A percentile compares a stretch with the other conserved stretches of the same genome.
Conservation (phyloP, 2,888 invertebrate genomes). For the Pyrgus malvae region DNA sequence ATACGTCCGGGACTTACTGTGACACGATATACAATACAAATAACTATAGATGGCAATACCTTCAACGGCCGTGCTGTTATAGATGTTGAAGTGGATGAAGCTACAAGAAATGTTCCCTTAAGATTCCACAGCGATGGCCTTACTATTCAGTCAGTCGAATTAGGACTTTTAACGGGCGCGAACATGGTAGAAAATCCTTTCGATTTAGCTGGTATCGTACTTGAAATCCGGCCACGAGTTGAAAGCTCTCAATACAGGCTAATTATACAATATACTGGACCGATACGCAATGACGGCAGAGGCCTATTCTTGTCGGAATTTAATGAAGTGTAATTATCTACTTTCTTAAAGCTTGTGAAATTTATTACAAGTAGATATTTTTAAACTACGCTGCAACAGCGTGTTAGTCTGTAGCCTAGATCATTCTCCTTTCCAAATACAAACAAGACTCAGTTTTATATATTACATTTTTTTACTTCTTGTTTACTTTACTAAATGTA, state of each 20-base stretch:
- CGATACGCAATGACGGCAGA: conserved; percentile 38
- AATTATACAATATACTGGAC: conserved; percentile 52
- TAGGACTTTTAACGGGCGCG: conserved; percentile 45
- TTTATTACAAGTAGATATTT: neutral
- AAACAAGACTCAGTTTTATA: too few relatives aligned
- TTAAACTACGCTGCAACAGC: too few relatives aligned
- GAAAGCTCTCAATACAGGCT: conserved; percentile 42
- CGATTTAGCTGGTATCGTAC: conserved; percentile 35
- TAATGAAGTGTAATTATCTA: conserved; percentile 25
- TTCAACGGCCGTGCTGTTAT: conserved; percentile 52
- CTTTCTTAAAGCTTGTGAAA: neutral
- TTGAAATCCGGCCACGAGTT: conserved; percentile 44
- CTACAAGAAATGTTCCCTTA: conserved; percentile 45
- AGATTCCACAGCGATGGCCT: conserved; percentile 44
- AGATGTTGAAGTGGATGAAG: conserved; percentile 39
- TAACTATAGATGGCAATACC: conserved; percentile 43
- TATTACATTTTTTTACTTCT: too few relatives aligned
- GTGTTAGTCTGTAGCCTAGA: too few relatives aligned
- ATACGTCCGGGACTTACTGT: conserved; percentile 52
- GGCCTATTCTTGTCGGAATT: conserved; percentile 41
- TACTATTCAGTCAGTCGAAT: conserved; percentile 42
- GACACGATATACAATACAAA: conserved; percentile 43
- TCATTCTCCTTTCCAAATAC: too few relatives aligned
- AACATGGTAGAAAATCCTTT: conserved; percentile 39
- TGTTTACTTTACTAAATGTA: too few relatives aligned